phyloP scores from a whole-genome alignment of 2,113 vertebrate species.

The Bubo bubo region DNA sequence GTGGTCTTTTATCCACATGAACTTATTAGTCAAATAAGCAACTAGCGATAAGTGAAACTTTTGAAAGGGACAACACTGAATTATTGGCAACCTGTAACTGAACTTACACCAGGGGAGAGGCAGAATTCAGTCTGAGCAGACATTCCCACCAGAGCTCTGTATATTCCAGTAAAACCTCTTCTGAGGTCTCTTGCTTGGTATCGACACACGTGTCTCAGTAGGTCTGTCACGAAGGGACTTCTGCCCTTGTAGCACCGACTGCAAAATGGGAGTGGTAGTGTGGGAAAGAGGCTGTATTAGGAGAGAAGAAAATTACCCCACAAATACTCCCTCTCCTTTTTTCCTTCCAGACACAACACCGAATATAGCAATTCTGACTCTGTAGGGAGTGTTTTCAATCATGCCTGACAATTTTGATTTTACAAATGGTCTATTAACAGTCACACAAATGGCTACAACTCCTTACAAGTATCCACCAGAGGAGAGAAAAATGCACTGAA shows the following conservation, averaged over 20 bases:
- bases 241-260: not conserved
- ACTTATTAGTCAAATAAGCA: not conserved
- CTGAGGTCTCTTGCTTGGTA: not conserved
- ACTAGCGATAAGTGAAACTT: not conserved
- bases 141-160: not conserved
- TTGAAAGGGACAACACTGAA: not conserved
- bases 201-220: not conserved
- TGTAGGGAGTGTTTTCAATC: slow-evolving; percentile 20
- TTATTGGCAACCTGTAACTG: not conserved
- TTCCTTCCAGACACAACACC: not conserved
- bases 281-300: not conserved
- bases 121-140: not conserved
- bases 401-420: not conserved
- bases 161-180: not conserved
- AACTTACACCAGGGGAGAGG: not conserved
- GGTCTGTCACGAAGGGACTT: not conserved
- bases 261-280: not conserved
- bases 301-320: not conserved
- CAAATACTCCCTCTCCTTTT: not conserved
- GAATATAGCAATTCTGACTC: slow-evolving; percentile 41
- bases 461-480: not conserved
- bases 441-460: not conserved
- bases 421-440: slow-evolving; percentile 2
- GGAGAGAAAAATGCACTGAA: not conserved
- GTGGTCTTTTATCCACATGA: not conserved